Evolutionary conservation across 2,797 vertebrate species (phyloP).

Genomic region (Setipinna tenuifilis): DNA sequence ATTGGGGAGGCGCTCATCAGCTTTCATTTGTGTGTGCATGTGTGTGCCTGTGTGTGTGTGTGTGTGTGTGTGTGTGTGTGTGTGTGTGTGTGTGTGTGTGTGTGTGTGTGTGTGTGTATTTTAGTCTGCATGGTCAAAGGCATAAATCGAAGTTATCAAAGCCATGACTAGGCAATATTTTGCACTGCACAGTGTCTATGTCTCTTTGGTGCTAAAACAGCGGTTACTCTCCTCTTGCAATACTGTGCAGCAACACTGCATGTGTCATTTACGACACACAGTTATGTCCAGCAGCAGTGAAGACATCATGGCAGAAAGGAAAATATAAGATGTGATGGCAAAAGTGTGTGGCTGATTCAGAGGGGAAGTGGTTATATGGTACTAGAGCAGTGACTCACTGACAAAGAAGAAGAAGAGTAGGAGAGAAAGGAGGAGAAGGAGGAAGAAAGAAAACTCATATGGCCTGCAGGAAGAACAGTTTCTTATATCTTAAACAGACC

Average conservation of each 20-base stretch:
- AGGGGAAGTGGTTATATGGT: neutral
- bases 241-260: neutral
- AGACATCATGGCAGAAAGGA: neutral
- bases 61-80: too few species aligned
- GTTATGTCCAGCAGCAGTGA: neutral
- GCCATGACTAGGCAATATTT: neutral
- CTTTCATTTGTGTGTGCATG: neutral
- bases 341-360: slow-evolving; percentile 2
- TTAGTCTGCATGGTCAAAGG: neutral
- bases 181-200: neutral
- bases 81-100: too few species aligned
- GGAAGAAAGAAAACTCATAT: neutral
- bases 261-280: neutral
- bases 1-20: neutral
- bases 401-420: neutral
- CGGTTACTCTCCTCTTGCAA: neutral
- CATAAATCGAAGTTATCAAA: neutral
- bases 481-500: neutral
- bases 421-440: too few species aligned
- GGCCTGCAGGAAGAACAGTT: neutral
- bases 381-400: neutral
- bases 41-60: too few species aligned
- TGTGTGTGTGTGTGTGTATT: too few species aligned
- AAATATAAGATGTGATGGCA: neutral
- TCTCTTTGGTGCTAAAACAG: slow-evolving; percentile 5